Percentiles rank a stretch among this genome's conserved stretches.
Evolutionary conservation across 1,140 invertebrate species (phyloP).

Genomic region (Hirudo medicinalis): DNA sequence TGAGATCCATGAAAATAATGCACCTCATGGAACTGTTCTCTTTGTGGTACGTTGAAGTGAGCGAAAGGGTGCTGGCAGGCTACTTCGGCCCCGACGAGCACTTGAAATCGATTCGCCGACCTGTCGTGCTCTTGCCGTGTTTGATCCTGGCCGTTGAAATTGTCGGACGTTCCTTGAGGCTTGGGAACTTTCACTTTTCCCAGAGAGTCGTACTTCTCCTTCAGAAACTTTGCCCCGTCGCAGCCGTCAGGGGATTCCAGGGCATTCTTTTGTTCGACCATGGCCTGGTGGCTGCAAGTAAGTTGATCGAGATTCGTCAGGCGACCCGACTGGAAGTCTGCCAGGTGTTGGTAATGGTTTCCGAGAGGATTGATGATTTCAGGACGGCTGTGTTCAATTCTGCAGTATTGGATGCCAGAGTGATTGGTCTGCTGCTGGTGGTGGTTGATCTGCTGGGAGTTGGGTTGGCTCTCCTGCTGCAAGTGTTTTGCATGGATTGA

Average conservation of each 20-base stretch:
- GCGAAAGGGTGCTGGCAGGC: not conserved
- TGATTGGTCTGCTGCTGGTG: not conserved
- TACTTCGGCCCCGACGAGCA: not conserved
- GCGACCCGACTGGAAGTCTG: not conserved
- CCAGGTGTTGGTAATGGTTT: not conserved
- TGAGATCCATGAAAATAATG: not conserved
- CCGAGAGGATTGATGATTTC: not conserved
- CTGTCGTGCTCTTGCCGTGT: not conserved
- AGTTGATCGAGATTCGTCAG: too few relatives aligned
- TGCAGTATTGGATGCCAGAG: not conserved
- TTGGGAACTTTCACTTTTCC: slow-evolving; percentile 14
- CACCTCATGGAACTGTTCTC: not conserved
- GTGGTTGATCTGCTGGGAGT: not conserved
- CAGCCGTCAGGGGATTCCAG: not conserved
- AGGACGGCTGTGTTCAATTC: not conserved
- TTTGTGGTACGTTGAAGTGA: not conserved
- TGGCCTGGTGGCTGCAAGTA: too few relatives aligned
- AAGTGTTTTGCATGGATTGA: too few relatives aligned
- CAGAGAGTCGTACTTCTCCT: slow-evolving; percentile 17
- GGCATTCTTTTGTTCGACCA: not conserved
- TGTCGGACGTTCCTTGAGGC: not conserved
- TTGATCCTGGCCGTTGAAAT: not conserved
- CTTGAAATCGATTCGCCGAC: too few relatives aligned
- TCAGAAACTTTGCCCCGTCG: slow-evolving; percentile 7
- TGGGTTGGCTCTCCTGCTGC: not conserved